phyloP scores from a whole-genome alignment of 2,888 invertebrate species.

The Nasonia oneida region DNA sequence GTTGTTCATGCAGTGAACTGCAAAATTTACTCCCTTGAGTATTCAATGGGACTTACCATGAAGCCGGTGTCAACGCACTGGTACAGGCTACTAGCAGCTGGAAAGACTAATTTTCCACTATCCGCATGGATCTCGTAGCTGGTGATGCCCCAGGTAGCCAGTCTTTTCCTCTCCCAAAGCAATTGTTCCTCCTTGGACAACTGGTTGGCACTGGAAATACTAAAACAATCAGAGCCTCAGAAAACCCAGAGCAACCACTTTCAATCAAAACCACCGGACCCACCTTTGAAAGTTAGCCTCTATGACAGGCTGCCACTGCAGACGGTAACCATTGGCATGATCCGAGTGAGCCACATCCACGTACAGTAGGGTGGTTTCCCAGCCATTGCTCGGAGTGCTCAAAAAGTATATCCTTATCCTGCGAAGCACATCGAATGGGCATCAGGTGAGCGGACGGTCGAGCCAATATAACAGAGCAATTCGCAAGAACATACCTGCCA shows the following conservation, averaged over 20 bases:
- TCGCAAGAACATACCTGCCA: conserved; percentile 79
- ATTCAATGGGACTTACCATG: conserved; percentile 80
- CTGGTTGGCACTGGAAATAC: conserved; percentile 81
- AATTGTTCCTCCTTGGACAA: conserved; percentile 94
- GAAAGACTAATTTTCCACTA: conserved; percentile 93
- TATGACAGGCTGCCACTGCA: conserved; percentile 91
- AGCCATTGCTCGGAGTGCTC: conserved; percentile 91
- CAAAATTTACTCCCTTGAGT: conserved; percentile 18
- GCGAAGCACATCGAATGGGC: conserved; percentile 45
- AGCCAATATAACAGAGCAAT: background rate
- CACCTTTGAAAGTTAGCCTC: conserved; percentile 85
- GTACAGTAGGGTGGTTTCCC: conserved; percentile 94
- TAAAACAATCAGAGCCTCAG: conserved; percentile 61
- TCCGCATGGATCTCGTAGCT: conserved; percentile 92
- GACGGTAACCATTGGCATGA: conserved; percentile 82
- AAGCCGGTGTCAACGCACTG: conserved; percentile 89
- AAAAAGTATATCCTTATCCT: conserved; percentile 94
- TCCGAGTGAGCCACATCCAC: conserved; percentile 88
- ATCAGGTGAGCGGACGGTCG: conserved; percentile 40
- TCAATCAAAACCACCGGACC: background rate
- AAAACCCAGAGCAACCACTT: conserved; percentile 22
- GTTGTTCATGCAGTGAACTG: background rate
- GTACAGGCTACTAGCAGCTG: conserved; percentile 93
- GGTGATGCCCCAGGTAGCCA: conserved; percentile 96
- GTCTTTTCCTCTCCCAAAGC: conserved; percentile 93